These are phyloP conservation scores for Lasioglossum calceatum DNA, from an alignment of 2,888 invertebrate genomes.

Conservation along the genomic window DNA sequence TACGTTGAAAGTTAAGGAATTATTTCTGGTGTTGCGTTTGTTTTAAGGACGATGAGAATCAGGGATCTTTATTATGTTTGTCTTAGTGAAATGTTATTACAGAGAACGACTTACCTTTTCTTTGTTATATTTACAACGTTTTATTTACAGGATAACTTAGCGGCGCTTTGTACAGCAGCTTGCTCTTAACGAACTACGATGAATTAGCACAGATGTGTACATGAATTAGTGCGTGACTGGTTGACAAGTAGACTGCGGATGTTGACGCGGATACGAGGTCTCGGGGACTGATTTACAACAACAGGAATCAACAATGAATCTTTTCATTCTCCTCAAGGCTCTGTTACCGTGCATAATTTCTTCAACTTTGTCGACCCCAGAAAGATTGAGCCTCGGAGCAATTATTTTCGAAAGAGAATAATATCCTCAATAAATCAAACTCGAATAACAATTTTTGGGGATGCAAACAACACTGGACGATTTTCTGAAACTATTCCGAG, in stretches of 20 bases:
- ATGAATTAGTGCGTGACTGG: slow-evolving; percentile 27
- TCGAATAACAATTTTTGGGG: neutral
- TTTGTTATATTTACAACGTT: neutral
- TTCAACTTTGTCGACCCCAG: neutral
- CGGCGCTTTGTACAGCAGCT: neutral
- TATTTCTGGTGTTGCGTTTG: neutral
- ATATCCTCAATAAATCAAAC: neutral
- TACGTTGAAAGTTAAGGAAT: neutral
- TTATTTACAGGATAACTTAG: slow-evolving; percentile 22
- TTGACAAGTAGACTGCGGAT: slow-evolving; percentile 4
- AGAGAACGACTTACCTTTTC: neutral
- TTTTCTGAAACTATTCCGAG: neutral
- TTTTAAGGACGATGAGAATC: neutral
- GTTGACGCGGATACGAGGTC: neutral
- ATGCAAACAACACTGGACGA: neutral
- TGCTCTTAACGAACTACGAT: neutral
- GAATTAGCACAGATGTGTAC: slow-evolving; percentile 22
- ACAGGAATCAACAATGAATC: neutral
- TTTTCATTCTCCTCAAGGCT: neutral
- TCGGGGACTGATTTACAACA: neutral
- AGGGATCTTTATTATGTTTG: neutral
- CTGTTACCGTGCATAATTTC: neutral
- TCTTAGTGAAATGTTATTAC: neutral
- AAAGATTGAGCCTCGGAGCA: neutral
- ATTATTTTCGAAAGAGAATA: neutral